Percentiles rank a stretch among this genome's conserved stretches.
phyloP scores from a whole-genome alignment of 2,888 invertebrate genomes.

The Pristionchus mayeri region DNA sequence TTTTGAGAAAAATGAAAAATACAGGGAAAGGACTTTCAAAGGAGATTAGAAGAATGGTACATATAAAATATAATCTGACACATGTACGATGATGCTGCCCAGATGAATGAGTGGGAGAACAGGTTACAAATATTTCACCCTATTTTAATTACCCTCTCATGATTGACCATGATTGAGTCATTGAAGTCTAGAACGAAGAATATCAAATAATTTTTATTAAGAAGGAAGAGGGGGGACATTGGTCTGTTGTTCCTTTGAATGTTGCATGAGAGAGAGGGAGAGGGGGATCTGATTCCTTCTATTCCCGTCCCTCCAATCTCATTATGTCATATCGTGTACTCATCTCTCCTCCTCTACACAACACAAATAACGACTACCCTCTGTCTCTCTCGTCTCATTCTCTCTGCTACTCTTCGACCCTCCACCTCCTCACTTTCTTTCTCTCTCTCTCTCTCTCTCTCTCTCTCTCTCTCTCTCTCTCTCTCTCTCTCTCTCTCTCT shows the following conservation, averaged over 20 bases:
- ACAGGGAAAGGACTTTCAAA: too few relatives aligned
- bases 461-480: constrained; percentile 41
- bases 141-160: background rate
- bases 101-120: too few relatives aligned
- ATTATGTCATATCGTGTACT: constrained; percentile 4
- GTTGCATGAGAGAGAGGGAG: background rate
- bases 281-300: constrained; percentile 1
- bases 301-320: constrained; percentile 53
- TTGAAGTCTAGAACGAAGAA: background rate
- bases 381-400: background rate
- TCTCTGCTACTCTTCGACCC: background rate
- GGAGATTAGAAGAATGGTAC: too few relatives aligned
- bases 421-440: background rate
- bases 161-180: background rate
- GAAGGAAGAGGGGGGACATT: background rate
- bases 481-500: constrained; percentile 23
- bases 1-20: too few relatives aligned
- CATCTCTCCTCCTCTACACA: constrained; percentile 50
- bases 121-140: too few relatives aligned
- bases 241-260: constrained; percentile 39
- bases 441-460: background rate
- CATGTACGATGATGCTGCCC: too few relatives aligned
- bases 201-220: background rate
- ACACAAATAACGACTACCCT: background rate
- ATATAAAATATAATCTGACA: too few relatives aligned